phyloP scores from a whole-genome alignment of 2,113 vertebrate genomes.

The Callionymus lyra region DNA sequence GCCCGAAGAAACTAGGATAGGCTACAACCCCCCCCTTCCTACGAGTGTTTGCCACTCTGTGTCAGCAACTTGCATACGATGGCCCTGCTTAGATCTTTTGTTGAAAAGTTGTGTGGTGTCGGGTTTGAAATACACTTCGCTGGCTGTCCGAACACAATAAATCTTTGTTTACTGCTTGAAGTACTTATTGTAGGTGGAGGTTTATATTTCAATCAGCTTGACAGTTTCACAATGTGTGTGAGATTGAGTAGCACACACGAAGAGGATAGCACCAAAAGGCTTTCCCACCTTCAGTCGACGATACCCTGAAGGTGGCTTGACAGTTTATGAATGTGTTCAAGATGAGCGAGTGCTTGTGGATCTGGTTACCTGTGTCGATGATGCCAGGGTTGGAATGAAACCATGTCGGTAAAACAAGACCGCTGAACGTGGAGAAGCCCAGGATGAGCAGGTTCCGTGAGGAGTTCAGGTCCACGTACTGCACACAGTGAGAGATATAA shows the following conservation, averaged over 20 bases:
- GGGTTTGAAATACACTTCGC: not conserved
- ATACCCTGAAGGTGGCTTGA: no score
- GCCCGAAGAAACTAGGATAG: no score
- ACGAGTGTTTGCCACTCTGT: no score
- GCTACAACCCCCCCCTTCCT: no score
- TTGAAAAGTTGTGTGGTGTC: not conserved
- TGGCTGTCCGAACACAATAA: not conserved
- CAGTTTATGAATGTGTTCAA: not conserved
- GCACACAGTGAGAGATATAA: conserved; percentile 3
- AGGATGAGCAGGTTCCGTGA: conserved; percentile 73
- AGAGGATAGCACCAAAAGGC: no score
- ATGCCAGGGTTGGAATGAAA: conserved; percentile 64
- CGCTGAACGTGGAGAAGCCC: conserved; percentile 69
- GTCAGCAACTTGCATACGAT: no score
- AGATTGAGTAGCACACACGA: no score
- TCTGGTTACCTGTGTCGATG: conserved; percentile 55
- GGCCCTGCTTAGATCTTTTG: no score
- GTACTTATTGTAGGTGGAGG: not conserved
- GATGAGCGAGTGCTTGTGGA: not conserved
- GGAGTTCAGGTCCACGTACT: conserved; percentile 73
- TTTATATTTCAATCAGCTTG: not conserved
- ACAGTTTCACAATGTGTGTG: not conserved
- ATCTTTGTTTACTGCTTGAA: not conserved
- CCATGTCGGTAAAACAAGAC: conserved; percentile 69
- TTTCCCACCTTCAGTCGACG: no score